phyloP scores from a whole-genome alignment of 2,797 vertebrate species.

The Ptychobarbus kaznakovi region DNA sequence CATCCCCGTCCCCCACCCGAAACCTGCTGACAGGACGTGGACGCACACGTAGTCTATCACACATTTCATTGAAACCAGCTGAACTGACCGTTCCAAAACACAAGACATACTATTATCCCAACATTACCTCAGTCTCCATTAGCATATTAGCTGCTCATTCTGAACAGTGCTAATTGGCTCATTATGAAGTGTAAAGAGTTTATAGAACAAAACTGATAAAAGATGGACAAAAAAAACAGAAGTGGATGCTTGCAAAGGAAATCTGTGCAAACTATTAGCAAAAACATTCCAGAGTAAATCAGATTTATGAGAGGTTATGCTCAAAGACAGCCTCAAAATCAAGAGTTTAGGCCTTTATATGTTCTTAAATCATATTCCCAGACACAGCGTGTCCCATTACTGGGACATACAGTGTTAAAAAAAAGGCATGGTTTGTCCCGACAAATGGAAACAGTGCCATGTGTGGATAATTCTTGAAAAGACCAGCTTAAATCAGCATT shows the following conservation, averaged over 20 bases:
- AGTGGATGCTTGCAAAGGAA: not conserved
- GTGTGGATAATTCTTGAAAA: not conserved
- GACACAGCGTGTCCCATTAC: not conserved
- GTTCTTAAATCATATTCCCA: conserved; percentile 56
- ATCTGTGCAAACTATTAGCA: conserved; percentile 71
- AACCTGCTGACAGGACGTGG: conserved; percentile 35
- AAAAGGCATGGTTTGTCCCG: not conserved
- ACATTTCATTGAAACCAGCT: not conserved
- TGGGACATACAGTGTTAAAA: not conserved
- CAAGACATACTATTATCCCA: not conserved
- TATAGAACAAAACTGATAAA: not conserved
- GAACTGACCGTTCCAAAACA: not conserved
- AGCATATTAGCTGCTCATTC: not conserved
- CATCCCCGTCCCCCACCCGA: conserved; percentile 55
- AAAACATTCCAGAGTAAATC: conserved; percentile 54
- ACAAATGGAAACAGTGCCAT: conserved; percentile 12
- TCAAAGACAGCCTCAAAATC: conserved; percentile 53
- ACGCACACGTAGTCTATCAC: not conserved
- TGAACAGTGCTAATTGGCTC: not conserved
- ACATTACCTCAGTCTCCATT: not conserved
- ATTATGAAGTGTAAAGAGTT: not conserved
- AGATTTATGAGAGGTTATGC: conserved; percentile 63
- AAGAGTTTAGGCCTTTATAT: conserved; percentile 45
- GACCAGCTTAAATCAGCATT: not conserved
- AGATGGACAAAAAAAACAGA: conserved; percentile 8